Evolutionary conservation across 2,113 vertebrate genomes (phyloP).

Genomic region (Thamnophis sirtalis): DNA sequence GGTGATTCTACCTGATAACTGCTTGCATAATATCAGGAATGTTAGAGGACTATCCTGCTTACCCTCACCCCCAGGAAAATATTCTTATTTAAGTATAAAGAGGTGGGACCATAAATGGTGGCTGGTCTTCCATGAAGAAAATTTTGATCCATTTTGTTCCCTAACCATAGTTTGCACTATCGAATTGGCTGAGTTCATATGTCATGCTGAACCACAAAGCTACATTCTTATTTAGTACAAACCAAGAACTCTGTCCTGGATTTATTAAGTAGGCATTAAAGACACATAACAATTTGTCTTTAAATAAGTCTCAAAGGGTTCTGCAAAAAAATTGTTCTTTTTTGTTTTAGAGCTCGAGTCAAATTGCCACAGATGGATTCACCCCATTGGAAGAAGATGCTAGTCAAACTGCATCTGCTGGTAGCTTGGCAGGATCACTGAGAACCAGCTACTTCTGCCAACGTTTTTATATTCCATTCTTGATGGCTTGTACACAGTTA

Average conservation of each 20-base stretch:
- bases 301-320: neutral
- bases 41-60: neutral
- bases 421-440: neutral
- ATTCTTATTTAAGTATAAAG: neutral
- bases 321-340: neutral
- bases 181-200: neutral
- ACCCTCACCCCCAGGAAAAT: neutral
- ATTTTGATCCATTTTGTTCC: neutral
- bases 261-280: neutral
- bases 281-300: neutral
- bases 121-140: neutral
- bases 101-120: neutral
- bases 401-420: neutral
- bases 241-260: neutral
- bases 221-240: neutral
- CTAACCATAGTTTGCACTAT: neutral
- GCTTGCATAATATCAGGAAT: neutral
- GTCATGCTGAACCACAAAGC: neutral
- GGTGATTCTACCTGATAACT: neutral
- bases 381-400: neutral
- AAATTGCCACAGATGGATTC: neutral
- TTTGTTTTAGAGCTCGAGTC: neutral
- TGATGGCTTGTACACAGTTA: neutral
- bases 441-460: slow-evolving; percentile 6
- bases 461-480: neutral